Conservation (phyloP, 2,888 invertebrate species). For the Globia sparganii region DNA sequence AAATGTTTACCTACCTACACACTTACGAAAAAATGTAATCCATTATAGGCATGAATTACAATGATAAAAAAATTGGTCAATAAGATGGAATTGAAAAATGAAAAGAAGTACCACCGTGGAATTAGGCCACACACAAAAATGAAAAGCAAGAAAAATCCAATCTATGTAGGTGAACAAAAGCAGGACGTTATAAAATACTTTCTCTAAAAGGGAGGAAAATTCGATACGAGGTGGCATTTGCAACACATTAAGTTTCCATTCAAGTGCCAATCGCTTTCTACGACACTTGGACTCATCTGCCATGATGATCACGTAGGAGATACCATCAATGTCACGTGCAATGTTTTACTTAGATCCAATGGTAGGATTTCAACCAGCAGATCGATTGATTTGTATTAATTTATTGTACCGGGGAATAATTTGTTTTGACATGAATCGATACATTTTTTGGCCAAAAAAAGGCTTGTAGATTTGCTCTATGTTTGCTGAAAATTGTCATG, state of each 20-base stretch:
- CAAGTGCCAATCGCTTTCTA: slow-evolving; percentile 69
- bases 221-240: slow-evolving; percentile 53
- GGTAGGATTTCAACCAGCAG: slow-evolving; percentile 29
- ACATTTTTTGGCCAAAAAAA: too few species aligned
- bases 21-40: background rate
- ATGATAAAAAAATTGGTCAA: background rate
- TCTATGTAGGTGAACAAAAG: slow-evolving; percentile 48
- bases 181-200: slow-evolving; percentile 63
- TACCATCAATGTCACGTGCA: slow-evolving; percentile 51
- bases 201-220: slow-evolving; percentile 62
- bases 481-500: too few species aligned
- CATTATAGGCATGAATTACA: background rate
- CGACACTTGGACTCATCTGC: slow-evolving; percentile 56
- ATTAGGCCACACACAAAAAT: slow-evolving; percentile 6
- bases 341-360: slow-evolving; percentile 41
- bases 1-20: background rate
- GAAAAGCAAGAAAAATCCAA: slow-evolving; percentile 23
- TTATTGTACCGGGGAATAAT: too few species aligned
- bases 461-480: too few species aligned
- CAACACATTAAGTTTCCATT: slow-evolving; percentile 65
- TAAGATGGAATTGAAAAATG: background rate
- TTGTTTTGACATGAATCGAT: too few species aligned
- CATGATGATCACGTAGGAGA: slow-evolving; percentile 60
- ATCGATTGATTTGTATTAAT: background rate
- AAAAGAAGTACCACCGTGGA: background rate